Percentiles rank a stretch among this genome's conserved stretches.
Conservation (phyloP, 2,888 invertebrate genomes). For the Hoplodrina blanda region DNA sequence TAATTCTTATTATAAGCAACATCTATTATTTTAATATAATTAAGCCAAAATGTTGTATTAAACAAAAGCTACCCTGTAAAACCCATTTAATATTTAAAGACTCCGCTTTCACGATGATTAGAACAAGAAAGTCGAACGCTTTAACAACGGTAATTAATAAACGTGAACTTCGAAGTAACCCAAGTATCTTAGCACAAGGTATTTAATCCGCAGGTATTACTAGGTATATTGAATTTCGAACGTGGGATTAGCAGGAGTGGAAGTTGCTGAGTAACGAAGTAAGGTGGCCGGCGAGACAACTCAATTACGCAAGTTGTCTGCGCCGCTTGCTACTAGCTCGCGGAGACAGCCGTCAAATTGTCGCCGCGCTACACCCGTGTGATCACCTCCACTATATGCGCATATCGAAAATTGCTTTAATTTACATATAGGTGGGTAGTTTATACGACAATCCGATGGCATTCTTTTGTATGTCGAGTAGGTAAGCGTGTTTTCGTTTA, state of each 20-base stretch:
- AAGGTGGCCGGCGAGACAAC: slow-evolving; percentile 32
- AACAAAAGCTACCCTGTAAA: neutral
- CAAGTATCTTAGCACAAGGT: slow-evolving; percentile 12
- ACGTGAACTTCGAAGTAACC: slow-evolving; percentile 29
- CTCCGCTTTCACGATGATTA: slow-evolving; percentile 35
- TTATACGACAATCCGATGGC: neutral
- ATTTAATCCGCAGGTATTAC: slow-evolving; percentile 25
- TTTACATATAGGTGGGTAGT: slow-evolving; percentile 34
- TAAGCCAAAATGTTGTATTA: slow-evolving; percentile 8
- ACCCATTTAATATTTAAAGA: slow-evolving; percentile 9
- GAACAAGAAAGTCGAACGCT: slow-evolving; percentile 32
- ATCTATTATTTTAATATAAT: slow-evolving; percentile 6
- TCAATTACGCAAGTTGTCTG: slow-evolving; percentile 51
- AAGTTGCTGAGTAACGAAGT: slow-evolving; percentile 26
- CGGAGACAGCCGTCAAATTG: slow-evolving; percentile 23
- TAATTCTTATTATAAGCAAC: neutral
- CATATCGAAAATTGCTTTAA: slow-evolving; percentile 41
- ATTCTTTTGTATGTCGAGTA: slow-evolving; percentile 8
- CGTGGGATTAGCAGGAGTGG: slow-evolving; percentile 6
- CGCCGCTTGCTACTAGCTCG: neutral
- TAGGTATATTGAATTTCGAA: slow-evolving; percentile 18
- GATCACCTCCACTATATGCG: slow-evolving; percentile 54
- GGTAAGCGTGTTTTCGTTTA: neutral
- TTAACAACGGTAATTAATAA: slow-evolving; percentile 42
- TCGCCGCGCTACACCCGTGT: slow-evolving; percentile 20